Base-by-base conservation (phyloP, 2,113 vertebrate genomes). In the Phoxinus phoxinus region DNA sequence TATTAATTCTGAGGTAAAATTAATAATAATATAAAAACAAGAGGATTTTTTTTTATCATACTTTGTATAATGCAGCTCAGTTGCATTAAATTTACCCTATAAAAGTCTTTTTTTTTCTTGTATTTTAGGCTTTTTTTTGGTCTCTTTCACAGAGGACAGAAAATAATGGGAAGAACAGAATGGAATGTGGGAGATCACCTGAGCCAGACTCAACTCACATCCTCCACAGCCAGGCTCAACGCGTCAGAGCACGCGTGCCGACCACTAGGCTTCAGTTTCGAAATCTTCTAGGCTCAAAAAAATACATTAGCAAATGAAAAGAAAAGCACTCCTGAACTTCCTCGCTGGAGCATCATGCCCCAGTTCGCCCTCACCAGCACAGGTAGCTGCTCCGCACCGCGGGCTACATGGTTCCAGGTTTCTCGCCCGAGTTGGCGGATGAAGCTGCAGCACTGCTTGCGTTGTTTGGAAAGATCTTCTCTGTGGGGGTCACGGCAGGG, bases 401-500 rank as follows among this genome's bases (percentile, higher is more conserved):
- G 65, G 44, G 81, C 87, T 94, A 99, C 97, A 98, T 98, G 90
- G 97, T 98, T 88, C 97, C 97, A 0, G 97, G 96, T 88, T 97
- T 99, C 88, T 99, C 97, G 0, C 90, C 93, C 0, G 85, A 76
- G 46, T 91, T 93, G 48, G 88, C 7, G 0, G 93, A 89, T 10
- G 87, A 32, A 53, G 91, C 81, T 4, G 91, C 83, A 13, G 93
- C 8, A 9, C 4, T 83, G 46, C 46, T 71, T 21, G 61, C 58
- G 92, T 94, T 91, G 90, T 90, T 94, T 32, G 98, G 97, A 91
- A 97, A 98, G 88, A 97, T 94, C 94, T 99, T 99, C 91, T 99
- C 98, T 0, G 98, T 98, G 87, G 98, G 98, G 3, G 98, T 99
- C 61, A 99, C 95, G 0, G 97, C 98, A 0, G 98, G 98, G 91